A percentile compares a stretch with the other conserved stretches of the same genome.
phyloP scores from a whole-genome alignment of 2,113 vertebrate genomes.

The Eudyptes chrysolophus region DNA sequence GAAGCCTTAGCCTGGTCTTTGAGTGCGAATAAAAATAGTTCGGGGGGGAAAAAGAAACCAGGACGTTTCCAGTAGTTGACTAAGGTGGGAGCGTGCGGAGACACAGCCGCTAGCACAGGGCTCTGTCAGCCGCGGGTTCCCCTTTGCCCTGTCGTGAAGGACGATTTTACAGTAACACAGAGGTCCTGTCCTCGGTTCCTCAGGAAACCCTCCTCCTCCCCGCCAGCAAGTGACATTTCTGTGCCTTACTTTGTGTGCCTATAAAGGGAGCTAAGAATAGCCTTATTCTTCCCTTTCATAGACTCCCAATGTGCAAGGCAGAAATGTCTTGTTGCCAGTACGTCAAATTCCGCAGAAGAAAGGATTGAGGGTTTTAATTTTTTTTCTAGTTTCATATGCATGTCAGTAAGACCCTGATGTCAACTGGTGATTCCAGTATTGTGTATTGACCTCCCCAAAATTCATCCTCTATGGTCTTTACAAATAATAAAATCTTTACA shows the following conservation, averaged over 20 bases:
- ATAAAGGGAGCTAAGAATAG: conserved; percentile 5
- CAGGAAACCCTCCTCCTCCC: background rate
- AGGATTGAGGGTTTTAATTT: background rate
- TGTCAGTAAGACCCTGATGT: background rate
- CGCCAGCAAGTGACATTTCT: background rate
- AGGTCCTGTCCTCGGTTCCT: background rate
- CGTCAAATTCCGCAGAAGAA: background rate
- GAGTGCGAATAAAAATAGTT: background rate
- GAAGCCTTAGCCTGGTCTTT: background rate
- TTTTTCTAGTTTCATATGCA: background rate
- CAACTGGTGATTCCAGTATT: background rate
- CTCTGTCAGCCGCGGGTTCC: background rate
- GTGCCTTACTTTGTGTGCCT: background rate
- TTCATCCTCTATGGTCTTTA: background rate
- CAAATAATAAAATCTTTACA: background rate
- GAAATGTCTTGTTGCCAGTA: background rate
- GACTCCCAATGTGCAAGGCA: background rate
- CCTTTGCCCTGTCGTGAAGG: background rate
- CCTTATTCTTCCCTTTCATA: background rate
- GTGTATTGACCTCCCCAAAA: background rate
- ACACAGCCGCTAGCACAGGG: background rate
- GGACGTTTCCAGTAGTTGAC: background rate
- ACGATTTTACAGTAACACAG: background rate
- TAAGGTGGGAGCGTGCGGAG: background rate
- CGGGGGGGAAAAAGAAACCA: background rate